A percentile compares a stretch with the other conserved stretches of the same genome.
Conservation (phyloP, 30 jellyfish, hydroid and myxozoan species). For the Morbakka virulenta region DNA sequence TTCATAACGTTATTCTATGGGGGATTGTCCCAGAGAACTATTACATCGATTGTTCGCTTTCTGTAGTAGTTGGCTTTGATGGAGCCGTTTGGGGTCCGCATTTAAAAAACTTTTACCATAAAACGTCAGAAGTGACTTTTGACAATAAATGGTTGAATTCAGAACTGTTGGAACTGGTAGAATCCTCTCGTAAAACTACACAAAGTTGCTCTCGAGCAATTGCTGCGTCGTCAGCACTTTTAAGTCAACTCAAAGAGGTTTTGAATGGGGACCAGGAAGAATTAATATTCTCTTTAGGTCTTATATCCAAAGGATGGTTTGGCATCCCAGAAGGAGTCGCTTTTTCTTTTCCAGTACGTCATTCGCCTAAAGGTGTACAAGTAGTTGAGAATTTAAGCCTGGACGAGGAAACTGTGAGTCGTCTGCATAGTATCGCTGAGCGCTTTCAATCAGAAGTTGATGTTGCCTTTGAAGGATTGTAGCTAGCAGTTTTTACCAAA, state of each 20-base stretch:
- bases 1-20: constrained; percentile 67
- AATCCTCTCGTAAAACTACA: not conserved
- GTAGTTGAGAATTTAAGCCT: constrained; percentile 25
- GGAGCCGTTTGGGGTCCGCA: constrained; percentile 99
- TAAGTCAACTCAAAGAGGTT: constrained; percentile 66
- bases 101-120: constrained; percentile 58
- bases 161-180: constrained; percentile 12
- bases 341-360: constrained; percentile 75
- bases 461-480: too few species aligned
- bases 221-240: constrained; percentile 85
- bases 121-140: constrained; percentile 61
- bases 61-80: constrained; percentile 80
- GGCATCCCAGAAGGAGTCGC: constrained; percentile 82
- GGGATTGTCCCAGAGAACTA: constrained; percentile 58
- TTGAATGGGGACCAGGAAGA: constrained; percentile 47
- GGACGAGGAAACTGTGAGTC: constrained; percentile 41
- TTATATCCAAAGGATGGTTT: constrained; percentile 87
- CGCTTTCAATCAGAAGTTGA: too few species aligned
- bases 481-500: too few species aligned
- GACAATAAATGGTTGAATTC: constrained; percentile 72
- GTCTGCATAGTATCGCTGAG: too few species aligned
- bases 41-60: constrained; percentile 50
- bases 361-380: constrained; percentile 12
- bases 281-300: constrained; percentile 55
- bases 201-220: constrained; percentile 21